Conservation (phyloP, 1,140 invertebrate species). For the Fopius arisanus region DNA sequence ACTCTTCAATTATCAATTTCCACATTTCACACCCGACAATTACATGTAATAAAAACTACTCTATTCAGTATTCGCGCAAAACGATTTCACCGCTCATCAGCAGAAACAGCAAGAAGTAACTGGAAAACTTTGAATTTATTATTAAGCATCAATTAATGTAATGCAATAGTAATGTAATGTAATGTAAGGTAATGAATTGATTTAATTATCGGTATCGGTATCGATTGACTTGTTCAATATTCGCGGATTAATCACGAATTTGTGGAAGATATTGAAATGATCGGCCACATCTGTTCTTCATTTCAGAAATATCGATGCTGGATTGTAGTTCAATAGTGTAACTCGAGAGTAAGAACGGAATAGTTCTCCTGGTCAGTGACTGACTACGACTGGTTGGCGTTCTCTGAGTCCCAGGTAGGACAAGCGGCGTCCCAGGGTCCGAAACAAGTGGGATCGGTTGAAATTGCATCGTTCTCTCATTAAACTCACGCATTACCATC, state of each 20-base stretch:
- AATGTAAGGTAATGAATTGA: too few species aligned
- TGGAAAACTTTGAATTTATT: neutral
- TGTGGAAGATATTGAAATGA: too few species aligned
- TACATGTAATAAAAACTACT: neutral
- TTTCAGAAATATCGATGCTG: neutral
- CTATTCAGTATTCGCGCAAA: neutral
- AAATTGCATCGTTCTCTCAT: conserved; percentile 33
- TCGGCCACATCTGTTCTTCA: too few species aligned
- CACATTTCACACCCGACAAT: neutral
- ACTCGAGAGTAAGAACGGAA: conserved; percentile 36
- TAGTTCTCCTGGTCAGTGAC: conserved; percentile 55
- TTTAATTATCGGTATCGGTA: too few species aligned
- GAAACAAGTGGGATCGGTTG: neutral
- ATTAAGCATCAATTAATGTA: neutral
- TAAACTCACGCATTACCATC: conserved; percentile 26
- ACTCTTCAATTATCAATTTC: neutral
- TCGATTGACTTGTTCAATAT: too few species aligned
- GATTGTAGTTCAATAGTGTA: conserved; percentile 41
- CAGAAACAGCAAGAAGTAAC: too few species aligned
- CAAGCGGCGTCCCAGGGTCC: neutral
- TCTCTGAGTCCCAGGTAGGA: neutral
- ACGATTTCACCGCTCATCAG: neutral
- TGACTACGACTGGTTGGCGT: conserved; percentile 42
- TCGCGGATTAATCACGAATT: too few species aligned
- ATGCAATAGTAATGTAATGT: too few species aligned